A percentile compares a stretch with the other conserved stretches of the same genome.
Evolutionary conservation across 2,797 vertebrate species (phyloP).

Genomic region (Smutsia gigantea): DNA sequence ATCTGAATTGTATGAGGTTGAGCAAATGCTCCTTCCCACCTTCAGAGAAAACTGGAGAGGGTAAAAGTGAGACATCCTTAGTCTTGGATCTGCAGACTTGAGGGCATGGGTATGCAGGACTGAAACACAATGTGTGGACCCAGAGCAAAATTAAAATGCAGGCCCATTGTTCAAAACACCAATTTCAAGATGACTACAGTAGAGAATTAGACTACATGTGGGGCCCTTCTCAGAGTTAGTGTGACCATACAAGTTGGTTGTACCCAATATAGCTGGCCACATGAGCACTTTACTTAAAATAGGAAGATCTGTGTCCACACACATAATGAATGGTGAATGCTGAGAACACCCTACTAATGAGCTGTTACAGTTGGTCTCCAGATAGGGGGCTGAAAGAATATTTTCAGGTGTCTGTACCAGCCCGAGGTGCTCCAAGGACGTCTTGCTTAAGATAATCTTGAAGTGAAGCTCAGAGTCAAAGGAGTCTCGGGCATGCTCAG

Average conservation of each 20-base stretch:
- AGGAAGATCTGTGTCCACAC: neutral
- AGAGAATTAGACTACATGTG: neutral
- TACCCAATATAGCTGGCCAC: rapidly evolving
- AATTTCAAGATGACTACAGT: neutral
- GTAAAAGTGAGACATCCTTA: neutral
- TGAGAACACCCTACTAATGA: neutral
- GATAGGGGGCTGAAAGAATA: neutral
- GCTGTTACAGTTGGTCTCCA: neutral
- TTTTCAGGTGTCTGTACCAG: neutral
- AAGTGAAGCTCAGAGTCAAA: neutral
- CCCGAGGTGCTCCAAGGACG: neutral
- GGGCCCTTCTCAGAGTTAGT: neutral
- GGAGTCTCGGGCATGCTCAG: neutral
- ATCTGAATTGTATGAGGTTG: neutral
- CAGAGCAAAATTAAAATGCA: neutral
- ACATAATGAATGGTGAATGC: neutral
- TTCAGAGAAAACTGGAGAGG: neutral
- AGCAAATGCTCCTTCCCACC: neutral
- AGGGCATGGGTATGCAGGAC: neutral
- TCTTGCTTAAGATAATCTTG: neutral
- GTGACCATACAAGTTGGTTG: no score
- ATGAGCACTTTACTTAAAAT: neutral
- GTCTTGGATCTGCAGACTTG: neutral
- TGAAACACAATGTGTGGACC: neutral
- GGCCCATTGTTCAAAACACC: neutral